A percentile compares a stretch with the other conserved stretches of the same genome.
Conservation (phyloP, 2,113 vertebrate species). For the Chinchilla lanigera region DNA sequence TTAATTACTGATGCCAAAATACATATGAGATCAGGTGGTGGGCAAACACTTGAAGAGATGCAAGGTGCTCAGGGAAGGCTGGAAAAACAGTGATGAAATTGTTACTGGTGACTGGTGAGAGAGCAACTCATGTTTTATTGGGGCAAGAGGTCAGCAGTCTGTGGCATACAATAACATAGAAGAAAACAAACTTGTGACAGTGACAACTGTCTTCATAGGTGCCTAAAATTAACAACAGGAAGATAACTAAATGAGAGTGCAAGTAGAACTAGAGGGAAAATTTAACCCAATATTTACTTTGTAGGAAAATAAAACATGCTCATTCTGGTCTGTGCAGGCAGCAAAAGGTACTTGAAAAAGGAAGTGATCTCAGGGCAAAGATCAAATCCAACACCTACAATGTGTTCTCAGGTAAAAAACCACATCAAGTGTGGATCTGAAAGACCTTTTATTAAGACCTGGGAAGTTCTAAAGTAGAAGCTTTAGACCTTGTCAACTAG, state of each 20-base stretch:
- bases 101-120: neutral
- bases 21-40: neutral
- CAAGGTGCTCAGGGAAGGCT: neutral
- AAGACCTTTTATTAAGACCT: neutral
- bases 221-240: neutral
- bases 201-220: neutral
- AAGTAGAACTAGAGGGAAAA: neutral
- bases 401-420: slow-evolving; percentile 14
- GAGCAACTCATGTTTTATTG: neutral
- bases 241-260: neutral
- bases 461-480: neutral
- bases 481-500: neutral
- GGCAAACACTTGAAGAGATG: neutral
- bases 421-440: neutral
- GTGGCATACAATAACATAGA: neutral
- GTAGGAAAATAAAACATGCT: neutral
- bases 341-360: slow-evolving; percentile 41
- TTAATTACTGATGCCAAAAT: neutral
- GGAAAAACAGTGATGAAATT: neutral
- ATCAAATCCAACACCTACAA: neutral
- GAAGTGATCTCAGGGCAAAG: slow-evolving; percentile 26
- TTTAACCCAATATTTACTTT: neutral
- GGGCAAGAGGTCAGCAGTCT: neutral
- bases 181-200: neutral
- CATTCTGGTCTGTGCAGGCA: neutral